Conservation (phyloP, 23 tunicate genomes). For the Ascidia mentula region DNA sequence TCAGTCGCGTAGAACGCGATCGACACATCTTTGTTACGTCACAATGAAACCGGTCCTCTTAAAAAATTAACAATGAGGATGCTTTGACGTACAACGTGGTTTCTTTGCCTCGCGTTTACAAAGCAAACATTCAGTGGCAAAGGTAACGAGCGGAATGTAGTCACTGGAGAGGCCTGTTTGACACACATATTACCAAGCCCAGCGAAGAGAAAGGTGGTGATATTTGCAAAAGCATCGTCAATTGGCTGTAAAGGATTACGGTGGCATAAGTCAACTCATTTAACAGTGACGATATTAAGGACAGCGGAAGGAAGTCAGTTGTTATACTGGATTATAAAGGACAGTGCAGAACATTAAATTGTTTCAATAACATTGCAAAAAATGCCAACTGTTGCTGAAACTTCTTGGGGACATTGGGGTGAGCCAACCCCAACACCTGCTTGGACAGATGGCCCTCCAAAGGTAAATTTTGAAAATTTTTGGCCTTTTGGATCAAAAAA, state of each 20-base stretch:
- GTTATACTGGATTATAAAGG: too few relatives aligned
- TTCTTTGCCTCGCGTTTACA: constrained; percentile 8
- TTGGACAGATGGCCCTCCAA: constrained; percentile 58
- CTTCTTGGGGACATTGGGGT: constrained; percentile 92
- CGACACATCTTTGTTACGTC: constrained; percentile 2
- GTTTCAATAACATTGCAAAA: not conserved
- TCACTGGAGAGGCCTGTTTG: not conserved
- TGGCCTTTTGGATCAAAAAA: too few relatives aligned
- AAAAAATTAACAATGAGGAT: not conserved
- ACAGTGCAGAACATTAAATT: too few relatives aligned
- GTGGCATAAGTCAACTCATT: not conserved
- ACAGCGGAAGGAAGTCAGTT: too few relatives aligned
- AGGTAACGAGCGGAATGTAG: constrained; percentile 1
- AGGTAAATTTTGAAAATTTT: too few relatives aligned
- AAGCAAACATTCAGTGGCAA: constrained; percentile 11
- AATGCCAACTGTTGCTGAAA: constrained; percentile 77
- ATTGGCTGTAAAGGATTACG: not conserved
- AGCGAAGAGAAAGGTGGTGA: not conserved
- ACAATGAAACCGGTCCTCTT: not conserved
- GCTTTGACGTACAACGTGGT: constrained; percentile 11
- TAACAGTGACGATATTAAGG: too few relatives aligned
- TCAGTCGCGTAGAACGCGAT: constrained; percentile 17
- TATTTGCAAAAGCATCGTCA: constrained; percentile 6
- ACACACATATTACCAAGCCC: not conserved
- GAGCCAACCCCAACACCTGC: constrained; percentile 52